These are phyloP conservation scores for Stenurella melanura DNA, from an alignment of 2,888 invertebrate genomes.

Conservation along the genomic window DNA sequence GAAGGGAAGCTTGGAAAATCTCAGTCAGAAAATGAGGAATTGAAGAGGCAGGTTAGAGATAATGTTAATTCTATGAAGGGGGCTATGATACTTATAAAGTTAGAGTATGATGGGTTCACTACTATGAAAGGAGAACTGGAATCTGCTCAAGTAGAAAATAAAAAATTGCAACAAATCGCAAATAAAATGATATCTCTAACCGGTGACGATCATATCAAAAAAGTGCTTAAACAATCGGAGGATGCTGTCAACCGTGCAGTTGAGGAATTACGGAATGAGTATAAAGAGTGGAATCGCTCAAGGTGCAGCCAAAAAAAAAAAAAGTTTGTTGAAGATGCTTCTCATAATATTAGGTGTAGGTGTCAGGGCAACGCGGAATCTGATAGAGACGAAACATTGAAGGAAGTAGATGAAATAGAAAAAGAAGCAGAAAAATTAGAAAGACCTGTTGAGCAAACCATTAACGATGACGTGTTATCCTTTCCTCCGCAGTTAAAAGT, in stretches of 20 bases:
- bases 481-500: too few species aligned
- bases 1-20: conserved; percentile 57
- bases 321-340: background rate
- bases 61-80: conserved; percentile 43
- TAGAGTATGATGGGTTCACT: conserved; percentile 52
- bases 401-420: too few species aligned
- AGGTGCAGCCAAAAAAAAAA: conserved; percentile 38
- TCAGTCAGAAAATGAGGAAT: conserved; percentile 51
- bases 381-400: conserved; percentile 8
- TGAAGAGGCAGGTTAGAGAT: conserved; percentile 53
- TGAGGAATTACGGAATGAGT: conserved; percentile 66
- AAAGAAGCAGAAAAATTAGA: too few species aligned
- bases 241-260: conserved; percentile 66
- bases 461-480: too few species aligned
- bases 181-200: conserved; percentile 57
- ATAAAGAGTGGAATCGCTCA: conserved; percentile 60
- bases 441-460: too few species aligned
- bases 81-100: conserved; percentile 46
- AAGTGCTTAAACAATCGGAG: conserved; percentile 68
- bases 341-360: background rate
- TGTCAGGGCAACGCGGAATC: conserved; percentile 21
- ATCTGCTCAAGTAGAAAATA: conserved; percentile 60
- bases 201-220: conserved; percentile 66
- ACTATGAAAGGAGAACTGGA: conserved; percentile 58
- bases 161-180: conserved; percentile 59